phyloP scores from a whole-genome alignment of 1,140 invertebrate species.

The Lycorma delicatula region DNA sequence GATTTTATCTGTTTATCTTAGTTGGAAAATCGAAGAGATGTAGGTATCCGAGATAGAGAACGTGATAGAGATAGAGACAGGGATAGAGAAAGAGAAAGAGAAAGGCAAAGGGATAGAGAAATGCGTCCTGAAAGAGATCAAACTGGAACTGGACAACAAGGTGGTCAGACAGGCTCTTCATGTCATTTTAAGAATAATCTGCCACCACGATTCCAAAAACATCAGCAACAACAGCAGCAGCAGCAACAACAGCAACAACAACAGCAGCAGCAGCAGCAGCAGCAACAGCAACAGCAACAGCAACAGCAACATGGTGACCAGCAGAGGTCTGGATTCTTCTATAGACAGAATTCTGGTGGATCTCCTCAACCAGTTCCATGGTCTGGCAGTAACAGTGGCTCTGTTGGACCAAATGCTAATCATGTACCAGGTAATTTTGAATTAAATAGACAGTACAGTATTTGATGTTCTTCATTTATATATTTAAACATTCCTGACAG shows the following conservation, averaged over 20 bases:
- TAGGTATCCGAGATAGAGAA: slow-evolving; percentile 38
- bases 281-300: slow-evolving; percentile 11
- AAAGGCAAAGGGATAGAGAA: slow-evolving; percentile 20
- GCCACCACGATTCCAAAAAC: slow-evolving; percentile 77
- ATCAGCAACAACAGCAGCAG: slow-evolving; percentile 47
- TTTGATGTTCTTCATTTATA: too few relatives aligned
- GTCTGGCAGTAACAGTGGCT: neutral
- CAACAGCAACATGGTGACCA: slow-evolving; percentile 11
- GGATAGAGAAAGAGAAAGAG: slow-evolving; percentile 20
- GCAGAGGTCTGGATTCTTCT: neutral
- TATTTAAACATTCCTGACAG: too few relatives aligned
- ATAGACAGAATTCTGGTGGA: slow-evolving; percentile 6
- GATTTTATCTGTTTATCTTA: too few relatives aligned
- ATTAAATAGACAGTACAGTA: too few relatives aligned
- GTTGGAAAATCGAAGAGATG: slow-evolving; percentile 11
- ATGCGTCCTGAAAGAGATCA: slow-evolving; percentile 13
- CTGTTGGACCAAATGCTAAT: too few relatives aligned
- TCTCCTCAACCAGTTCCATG: slow-evolving; percentile 4
- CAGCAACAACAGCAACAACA: slow-evolving; percentile 4
- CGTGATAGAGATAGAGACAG: slow-evolving; percentile 32
- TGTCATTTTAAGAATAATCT: slow-evolving; percentile 69
- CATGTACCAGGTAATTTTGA: too few relatives aligned
- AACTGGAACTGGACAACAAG: slow-evolving; percentile 3
- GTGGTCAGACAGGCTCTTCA: slow-evolving; percentile 45
- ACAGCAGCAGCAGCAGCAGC: slow-evolving; percentile 25